Evolutionary conservation across 1,140 invertebrate species (phyloP).

Genomic region (Cydia amplana): DNA sequence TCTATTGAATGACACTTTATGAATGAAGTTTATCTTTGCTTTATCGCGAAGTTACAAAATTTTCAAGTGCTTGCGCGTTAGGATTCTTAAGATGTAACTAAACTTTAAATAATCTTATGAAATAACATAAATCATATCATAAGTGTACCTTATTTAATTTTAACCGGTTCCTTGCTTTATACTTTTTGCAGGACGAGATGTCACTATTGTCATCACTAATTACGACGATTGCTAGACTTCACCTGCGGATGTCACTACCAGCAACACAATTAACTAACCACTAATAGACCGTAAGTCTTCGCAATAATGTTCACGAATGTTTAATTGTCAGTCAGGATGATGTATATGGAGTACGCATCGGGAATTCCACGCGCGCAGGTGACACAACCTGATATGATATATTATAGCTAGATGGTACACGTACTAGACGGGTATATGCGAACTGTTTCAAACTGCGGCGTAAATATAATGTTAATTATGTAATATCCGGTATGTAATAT

Average conservation of each 20-base stretch:
- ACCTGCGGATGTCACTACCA: background rate
- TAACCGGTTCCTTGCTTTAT: too few species aligned
- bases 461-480: background rate
- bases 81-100: too few species aligned
- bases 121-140: too few species aligned
- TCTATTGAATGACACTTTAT: too few species aligned
- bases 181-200: too few species aligned
- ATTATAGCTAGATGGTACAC: background rate
- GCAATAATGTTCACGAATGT: background rate
- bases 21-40: too few species aligned
- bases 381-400: background rate
- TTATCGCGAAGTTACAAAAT: too few species aligned
- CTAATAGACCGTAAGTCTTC: background rate
- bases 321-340: background rate
- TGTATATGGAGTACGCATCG: background rate
- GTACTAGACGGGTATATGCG: background rate
- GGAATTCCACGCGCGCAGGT: slow-evolving; percentile 9
- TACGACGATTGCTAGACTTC: background rate
- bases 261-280: background rate
- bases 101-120: too few species aligned
- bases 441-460: background rate
- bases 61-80: too few species aligned
- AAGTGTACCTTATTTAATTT: too few species aligned
- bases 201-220: background rate
- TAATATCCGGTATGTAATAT: too few species aligned